Evolutionary conservation across 2,113 vertebrate genomes (phyloP), one percentile per base, ranked within the genome.

Genomic region (Thamnaconus septentrionalis): DNA sequence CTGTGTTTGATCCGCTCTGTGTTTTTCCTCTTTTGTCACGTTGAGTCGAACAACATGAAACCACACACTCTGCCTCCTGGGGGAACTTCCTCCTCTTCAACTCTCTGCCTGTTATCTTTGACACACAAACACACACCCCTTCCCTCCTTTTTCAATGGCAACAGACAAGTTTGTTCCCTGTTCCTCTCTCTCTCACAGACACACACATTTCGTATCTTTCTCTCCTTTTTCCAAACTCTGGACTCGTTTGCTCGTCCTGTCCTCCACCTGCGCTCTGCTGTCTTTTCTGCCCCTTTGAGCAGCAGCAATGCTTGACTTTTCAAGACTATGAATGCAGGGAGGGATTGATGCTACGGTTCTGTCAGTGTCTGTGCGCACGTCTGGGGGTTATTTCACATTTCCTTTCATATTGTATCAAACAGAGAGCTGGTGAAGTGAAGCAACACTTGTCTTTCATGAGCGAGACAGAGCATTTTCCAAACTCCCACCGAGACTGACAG

Each of bases 381-480:
- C 73, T 71, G 50, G 71, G 62, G 64, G 49, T 64, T 80, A 51
- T 81, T 77, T 80, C 64, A 64, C 61, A 18, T 79, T 64, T 49
- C 54, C 55, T 86, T 83, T 82, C 71, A 80, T 86, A 88, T 63
- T 10, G 1, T 52, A 69, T 79, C 73, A 82, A 82, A 85, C 18
- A 68, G 66, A 55, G 56, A 74, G 72, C 70, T 49, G 63, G n/a
- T 51, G 71, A 61, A 68, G 60, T 71, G 74, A 78, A 65, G 61
- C 56, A 68, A 51, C 69, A 7, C 59, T 73, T 79, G 67, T 53
- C 60, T 66, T 75, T 75, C 70, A 80, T 61, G 61, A 69, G 70
- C 18, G 63, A 76, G 62, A 67, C 46, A 1, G 71, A 74, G 64
- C 69, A 41, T 65, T 84, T 80, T 79, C 47, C 31, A 61, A 76